These are phyloP conservation scores for Premnoplex brunnescens DNA, from an alignment of 2,797 vertebrate species.

Conservation along the genomic window DNA sequence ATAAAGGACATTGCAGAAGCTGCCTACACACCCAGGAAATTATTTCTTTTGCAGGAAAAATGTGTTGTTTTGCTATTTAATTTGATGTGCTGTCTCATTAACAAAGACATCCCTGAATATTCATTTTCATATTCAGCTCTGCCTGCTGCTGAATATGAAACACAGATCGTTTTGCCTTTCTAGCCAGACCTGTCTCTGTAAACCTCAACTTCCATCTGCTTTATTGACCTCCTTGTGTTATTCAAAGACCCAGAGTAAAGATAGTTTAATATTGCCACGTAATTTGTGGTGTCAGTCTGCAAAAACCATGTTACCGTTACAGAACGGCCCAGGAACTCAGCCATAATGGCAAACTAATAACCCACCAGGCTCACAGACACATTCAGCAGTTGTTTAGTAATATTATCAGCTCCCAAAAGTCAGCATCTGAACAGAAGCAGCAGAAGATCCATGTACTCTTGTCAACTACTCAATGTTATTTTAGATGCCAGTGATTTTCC, in stretches of 20 bases:
- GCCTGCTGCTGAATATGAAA: neutral
- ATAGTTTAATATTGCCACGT: neutral
- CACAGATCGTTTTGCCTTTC: neutral
- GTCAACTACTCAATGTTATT: neutral
- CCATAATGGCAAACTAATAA: constrained; percentile 1
- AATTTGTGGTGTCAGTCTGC: neutral
- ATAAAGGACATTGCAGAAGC: neutral
- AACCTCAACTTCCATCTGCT: neutral
- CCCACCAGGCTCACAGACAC: neutral
- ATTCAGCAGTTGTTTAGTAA: constrained; percentile 4
- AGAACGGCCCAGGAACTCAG: neutral
- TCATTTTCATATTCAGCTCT: neutral
- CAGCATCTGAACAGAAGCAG: neutral
- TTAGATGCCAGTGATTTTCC: neutral
- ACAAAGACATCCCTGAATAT: neutral
- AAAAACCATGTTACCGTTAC: neutral
- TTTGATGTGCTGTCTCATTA: neutral
- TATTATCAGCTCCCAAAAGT: neutral
- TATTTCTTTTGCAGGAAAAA: neutral
- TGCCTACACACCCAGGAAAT: neutral
- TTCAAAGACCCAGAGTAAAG: neutral
- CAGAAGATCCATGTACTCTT: neutral
- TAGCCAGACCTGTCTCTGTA: neutral
- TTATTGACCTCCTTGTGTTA: neutral
- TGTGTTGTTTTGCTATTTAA: neutral